These are phyloP conservation scores for Zophobas morio DNA, from an alignment of 1,140 invertebrate genomes.

Conservation along the genomic window DNA sequence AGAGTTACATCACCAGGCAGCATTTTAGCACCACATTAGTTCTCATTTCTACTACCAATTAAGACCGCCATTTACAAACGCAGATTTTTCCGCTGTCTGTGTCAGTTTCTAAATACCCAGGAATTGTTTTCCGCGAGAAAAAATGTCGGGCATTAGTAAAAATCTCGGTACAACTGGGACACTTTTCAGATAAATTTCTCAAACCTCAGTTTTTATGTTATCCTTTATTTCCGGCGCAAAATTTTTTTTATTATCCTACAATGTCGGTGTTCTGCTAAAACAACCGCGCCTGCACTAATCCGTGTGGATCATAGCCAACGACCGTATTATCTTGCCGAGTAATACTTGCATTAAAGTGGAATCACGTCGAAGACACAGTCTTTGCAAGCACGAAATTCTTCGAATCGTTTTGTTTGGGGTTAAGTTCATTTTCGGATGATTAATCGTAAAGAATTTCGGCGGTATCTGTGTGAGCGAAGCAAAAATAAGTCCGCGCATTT, in stretches of 20 bases:
- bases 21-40: too few relatives aligned
- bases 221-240: neutral
- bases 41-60: too few relatives aligned
- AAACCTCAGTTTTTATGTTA: neutral
- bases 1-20: too few relatives aligned
- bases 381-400: neutral
- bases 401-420: conserved; percentile 2
- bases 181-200: neutral
- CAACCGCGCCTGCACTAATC: conserved; percentile 6
- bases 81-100: neutral
- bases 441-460: neutral
- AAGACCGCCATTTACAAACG: too few relatives aligned
- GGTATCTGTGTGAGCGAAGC: neutral
- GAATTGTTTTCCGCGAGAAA: neutral
- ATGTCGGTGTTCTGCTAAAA: neutral
- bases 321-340: neutral
- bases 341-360: neutral
- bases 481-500: conserved; percentile 7
- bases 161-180: neutral
- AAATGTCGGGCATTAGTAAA: neutral
- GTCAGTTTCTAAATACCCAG: neutral
- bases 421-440: neutral
- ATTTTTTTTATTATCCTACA: conserved; percentile 1
- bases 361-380: neutral
- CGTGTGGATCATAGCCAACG: neutral